Conservation (phyloP, 2,113 vertebrate species). For the Balaenoptera acutorostrata region DNA sequence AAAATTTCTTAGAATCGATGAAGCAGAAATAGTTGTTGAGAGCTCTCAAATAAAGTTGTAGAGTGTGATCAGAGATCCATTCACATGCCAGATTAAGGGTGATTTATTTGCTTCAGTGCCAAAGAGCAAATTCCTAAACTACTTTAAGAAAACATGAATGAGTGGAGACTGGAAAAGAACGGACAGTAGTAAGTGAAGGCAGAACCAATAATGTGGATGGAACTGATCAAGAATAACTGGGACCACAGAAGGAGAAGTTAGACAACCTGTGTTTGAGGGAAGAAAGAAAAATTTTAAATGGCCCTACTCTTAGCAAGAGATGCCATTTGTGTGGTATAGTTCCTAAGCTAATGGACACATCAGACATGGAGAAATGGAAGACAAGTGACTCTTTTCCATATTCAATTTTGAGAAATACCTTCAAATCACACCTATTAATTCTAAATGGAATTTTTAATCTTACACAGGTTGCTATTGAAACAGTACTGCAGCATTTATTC, state of each 20-base stretch:
- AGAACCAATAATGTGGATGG: background rate
- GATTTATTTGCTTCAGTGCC: background rate
- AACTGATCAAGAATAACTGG: background rate
- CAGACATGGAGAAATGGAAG: background rate
- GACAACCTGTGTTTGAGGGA: background rate
- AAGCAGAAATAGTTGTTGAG: conserved; percentile 15
- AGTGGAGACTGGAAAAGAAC: background rate
- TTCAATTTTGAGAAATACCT: background rate
- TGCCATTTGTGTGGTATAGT: background rate
- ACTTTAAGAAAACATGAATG: background rate
- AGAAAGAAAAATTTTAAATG: background rate
- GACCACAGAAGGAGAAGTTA: background rate
- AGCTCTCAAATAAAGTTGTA: background rate
- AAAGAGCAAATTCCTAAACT: background rate
- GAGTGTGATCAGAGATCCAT: background rate
- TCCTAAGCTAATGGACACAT: background rate
- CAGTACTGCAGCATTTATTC: background rate
- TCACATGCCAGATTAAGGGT: background rate
- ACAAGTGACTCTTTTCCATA: background rate
- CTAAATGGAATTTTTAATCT: background rate
- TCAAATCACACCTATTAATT: background rate
- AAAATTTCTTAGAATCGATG: background rate
- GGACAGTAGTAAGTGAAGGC: background rate
- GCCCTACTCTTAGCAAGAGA: background rate
- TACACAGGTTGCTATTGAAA: background rate